Base-by-base conservation (phyloP, 2,888 invertebrate species). In the Agrenia bidenticulata region DNA sequence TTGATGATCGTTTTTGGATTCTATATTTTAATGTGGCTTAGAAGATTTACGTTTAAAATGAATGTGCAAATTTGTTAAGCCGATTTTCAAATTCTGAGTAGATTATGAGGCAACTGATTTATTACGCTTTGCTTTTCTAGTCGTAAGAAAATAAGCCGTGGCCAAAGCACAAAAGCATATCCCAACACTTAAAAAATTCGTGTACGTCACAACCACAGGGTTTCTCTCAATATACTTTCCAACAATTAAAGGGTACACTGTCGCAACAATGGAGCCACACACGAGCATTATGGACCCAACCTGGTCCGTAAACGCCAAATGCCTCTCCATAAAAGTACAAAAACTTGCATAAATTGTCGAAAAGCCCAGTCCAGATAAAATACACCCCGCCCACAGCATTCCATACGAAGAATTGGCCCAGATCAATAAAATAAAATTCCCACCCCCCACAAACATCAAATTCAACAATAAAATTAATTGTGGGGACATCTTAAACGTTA, bases 321-420 rank as follows among this genome's bases (percentile, higher is more conserved):
- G 51, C 42, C 60, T 62, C 56, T 65, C 65, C 19, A 65, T 56
- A 26, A 37, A 65, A 0, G 65, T 51, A 24, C 59, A 41, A 27
- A 65, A 65, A 11, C 62, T 45, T 13, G 63, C 50, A 51, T 55
- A 68, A 1, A 51, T 37, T 15, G 62, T 68, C 0, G 65, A 68
- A 50, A 68, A 65, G 23, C 64, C 65, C 0, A 68, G 21, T 9
- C 68, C 68, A 37, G 65, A 63, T 1, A 65, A 4, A 2, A 65
- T 60, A 55, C 65, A 59, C 5, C 58, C 45, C 15, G 51, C 19
- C 73, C 73, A 73, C 24, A 73, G 37, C 53, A 59, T 51, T 1
- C 37, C 41, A 13, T 39, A 1, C 0, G 57, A 58, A 2, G 49
- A 32, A 11, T 62, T 62, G 11, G 49, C 69, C 56, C 55, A 58